Conservation (phyloP, 2,797 vertebrate species). For the Galagoides demidoff region DNA sequence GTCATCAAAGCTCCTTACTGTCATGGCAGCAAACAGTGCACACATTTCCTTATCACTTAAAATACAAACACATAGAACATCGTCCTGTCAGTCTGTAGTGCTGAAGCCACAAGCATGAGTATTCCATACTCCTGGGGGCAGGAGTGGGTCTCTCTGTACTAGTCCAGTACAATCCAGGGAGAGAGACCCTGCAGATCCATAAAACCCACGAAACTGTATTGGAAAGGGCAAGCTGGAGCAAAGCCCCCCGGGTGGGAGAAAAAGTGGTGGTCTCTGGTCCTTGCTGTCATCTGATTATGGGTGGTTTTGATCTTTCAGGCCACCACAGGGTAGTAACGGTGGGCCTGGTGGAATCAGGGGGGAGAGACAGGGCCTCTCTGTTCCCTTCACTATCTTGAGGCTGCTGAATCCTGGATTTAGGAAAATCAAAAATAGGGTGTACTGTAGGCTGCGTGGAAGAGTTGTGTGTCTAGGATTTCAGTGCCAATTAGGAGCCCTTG, state of each 20-base stretch:
- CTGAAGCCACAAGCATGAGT: conserved; percentile 39
- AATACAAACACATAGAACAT: conserved; percentile 73
- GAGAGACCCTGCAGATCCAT: not conserved
- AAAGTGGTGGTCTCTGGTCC: not conserved
- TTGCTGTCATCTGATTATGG: not conserved
- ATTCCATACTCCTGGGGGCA: conserved; percentile 42
- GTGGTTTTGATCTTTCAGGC: not conserved
- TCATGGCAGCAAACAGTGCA: conserved; percentile 76
- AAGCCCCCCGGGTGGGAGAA: not conserved
- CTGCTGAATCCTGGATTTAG: not conserved
- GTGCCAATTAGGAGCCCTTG: conserved; percentile 20
- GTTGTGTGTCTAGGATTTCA: not conserved
- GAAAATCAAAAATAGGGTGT: not conserved
- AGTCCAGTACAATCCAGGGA: conserved; percentile 27
- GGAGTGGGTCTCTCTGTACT: not conserved
- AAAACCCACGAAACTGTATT: conserved; percentile 20
- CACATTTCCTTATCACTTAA: conserved; percentile 80
- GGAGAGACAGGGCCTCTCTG: not conserved
- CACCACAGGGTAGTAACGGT: not conserved
- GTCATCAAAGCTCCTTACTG: conserved; percentile 73
- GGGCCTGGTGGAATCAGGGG: not conserved
- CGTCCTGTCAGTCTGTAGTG: conserved; percentile 43
- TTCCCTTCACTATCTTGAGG: not conserved
- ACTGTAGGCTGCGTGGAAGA: not conserved
- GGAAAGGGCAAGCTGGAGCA: not conserved